Evolutionary conservation across 2,888 invertebrate species (phyloP), one percentile per base, ranked within the genome.

Genomic region (Pelosia muscerda): DNA sequence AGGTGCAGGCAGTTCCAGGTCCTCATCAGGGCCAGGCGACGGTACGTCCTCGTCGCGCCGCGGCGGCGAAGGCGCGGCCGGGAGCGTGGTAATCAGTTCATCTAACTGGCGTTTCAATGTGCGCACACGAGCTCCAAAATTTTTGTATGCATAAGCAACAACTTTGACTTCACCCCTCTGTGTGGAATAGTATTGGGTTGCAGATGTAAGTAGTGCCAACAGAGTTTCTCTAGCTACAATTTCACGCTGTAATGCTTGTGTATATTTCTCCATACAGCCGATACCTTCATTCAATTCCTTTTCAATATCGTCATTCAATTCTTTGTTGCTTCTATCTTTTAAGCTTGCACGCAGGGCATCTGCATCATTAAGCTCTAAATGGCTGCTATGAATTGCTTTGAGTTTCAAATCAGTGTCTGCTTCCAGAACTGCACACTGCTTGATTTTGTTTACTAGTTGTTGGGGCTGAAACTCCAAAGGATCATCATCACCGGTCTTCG

Each of bases 131-230:
- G 97, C 96, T 0, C 98, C 98, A 93, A 99, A 99, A 89, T 98
- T 98, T 92, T 98, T 98, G 88, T 99, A 99, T 2, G 99, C 99
- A 95, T 98, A 98, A 70, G 98, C 98, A 31, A 99, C 99, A 73
- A 99, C 97, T 95, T 98, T 98, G 19, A 99, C 99, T 95, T 99
- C 99, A 9, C 98, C 97, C 72, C 97, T 96, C 89, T 99, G 99
- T 23, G 97, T 97, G 56, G 98, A 97, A 88, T 99, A 98, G 91
- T 98, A 98, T 72, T 97, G 96, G 81, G 97, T 97, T 5, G 98
- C 98, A 59, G 97, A 97, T 66, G 97, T 96, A 61, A 99, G 91
- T 49, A 97, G 91, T 8, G 97, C 97, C 65, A 99, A 94, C 61
- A 99, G 95, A 3, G 97, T 95, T 77, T 96, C 97, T 73, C 98